Conservation (phyloP, 2,797 vertebrate species). For the Acanthis flammea region DNA sequence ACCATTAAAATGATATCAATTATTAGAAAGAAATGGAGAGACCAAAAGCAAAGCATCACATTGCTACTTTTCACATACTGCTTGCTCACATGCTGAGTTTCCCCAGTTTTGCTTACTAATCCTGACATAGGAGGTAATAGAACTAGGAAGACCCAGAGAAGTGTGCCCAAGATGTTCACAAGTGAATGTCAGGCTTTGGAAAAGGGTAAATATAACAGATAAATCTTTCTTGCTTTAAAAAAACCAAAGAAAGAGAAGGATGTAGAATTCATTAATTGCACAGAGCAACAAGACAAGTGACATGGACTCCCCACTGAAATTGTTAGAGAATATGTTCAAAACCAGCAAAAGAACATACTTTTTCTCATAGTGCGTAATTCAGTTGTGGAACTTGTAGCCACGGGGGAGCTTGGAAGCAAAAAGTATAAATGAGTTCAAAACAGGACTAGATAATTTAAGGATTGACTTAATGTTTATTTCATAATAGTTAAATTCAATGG, state of each 20-base stretch:
- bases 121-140: neutral
- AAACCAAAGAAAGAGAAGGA: neutral
- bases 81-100: neutral
- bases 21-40: neutral
- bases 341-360: neutral
- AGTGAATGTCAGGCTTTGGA: neutral
- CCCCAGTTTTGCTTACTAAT: neutral
- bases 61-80: neutral
- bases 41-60: neutral
- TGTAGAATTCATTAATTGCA: neutral
- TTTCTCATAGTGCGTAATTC: neutral
- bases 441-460: neutral
- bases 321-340: neutral
- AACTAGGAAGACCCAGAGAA: neutral
- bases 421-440: constrained; percentile 3
- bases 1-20: neutral
- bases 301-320: neutral
- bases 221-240: neutral
- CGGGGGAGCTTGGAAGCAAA: neutral
- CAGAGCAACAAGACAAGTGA: neutral
- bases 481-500: neutral
- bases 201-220: neutral
- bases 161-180: neutral
- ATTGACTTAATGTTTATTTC: neutral
- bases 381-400: neutral